Evolutionary conservation across 2,888 invertebrate genomes (phyloP), one percentile per base, ranked within the genome.

Genomic region (Ariolimax columbianus): DNA sequence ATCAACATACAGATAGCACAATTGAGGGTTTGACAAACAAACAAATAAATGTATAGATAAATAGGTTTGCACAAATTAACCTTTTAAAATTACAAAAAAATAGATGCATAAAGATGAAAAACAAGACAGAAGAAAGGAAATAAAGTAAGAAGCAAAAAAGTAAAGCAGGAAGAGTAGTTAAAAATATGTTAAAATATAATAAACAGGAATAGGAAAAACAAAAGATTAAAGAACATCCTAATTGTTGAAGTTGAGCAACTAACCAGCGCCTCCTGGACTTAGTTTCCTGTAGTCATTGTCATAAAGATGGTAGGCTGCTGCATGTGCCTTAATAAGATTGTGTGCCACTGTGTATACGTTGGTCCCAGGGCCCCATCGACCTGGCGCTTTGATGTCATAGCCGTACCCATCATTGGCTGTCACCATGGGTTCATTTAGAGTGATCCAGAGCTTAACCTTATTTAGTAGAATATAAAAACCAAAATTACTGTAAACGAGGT

Each of bases 341-440:
- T 96, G 96, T 0, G 95, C 94, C 85, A 96, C 96, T 77, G 95
- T 91, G 92, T 97, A 97, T 80, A 96, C 87, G n/a, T 88, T 88
- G 23, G 88, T 88, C 0, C 88, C 91, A 0, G 90, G 89, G 0
- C 90, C 89, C 47, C 88, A 87, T 30, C 89, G 73, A 0, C 91
- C 91, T 0, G 92, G 92, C 11, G 92, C 91, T 72, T 86, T 86
- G 11, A 43, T 83, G 9, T 89, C 91, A 26, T 78, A 77, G 17
- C 91, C 91, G 84, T 92, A 92, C 0, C 92, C 92, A 0, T 84
- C 79, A 75, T 85, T 85, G 0, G 90, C 86, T 7, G 89, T 81
- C 6, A 87, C 89, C 70, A 82, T 95, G 4, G 97, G 97, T 91
- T 97, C 97, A 92, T 97, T 97, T 88, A 97, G 95, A 0, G 97